A percentile compares a stretch with the other conserved stretches of the same genome.
Conservation (phyloP, 2,888 invertebrate species). For the Lepidocyrtoides sp. region DNA sequence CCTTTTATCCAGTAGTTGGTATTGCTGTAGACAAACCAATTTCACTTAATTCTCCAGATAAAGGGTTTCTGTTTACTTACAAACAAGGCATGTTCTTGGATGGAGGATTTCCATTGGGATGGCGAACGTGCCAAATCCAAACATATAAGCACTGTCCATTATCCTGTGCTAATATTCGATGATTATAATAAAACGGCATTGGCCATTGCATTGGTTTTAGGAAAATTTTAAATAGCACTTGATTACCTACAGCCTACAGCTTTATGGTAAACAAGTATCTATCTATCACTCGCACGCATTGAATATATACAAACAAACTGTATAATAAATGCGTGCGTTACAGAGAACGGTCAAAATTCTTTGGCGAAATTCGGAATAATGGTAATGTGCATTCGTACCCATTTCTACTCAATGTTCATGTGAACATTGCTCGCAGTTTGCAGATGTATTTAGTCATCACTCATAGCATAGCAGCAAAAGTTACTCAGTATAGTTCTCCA, state of each 20-base stretch:
- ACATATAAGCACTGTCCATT: too few species aligned
- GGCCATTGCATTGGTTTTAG: too few species aligned
- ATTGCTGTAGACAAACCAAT: background rate
- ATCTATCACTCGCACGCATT: conserved; percentile 2
- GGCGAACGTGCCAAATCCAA: conserved; percentile 34
- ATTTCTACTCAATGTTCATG: conserved; percentile 9
- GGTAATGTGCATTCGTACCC: conserved; percentile 38
- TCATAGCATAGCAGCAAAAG: conserved; percentile 15
- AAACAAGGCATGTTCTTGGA: background rate
- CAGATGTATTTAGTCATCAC: conserved; percentile 52
- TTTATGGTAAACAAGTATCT: conserved; percentile 27
- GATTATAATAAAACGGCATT: conserved; percentile 26
- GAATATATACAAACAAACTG: conserved; percentile 8
- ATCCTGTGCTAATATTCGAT: conserved; percentile 25
- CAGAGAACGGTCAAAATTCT: conserved; percentile 18
- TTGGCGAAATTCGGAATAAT: conserved; percentile 14
- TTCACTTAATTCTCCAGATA: conserved; percentile 35
- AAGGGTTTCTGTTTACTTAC: background rate
- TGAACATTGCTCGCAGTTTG: conserved; percentile 32
- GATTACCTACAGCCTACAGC: too few species aligned
- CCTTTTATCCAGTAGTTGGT: background rate
- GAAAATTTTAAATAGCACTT: too few species aligned
- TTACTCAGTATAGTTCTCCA: background rate
- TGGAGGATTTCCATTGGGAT: conserved; percentile 7
- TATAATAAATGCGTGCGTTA: background rate